Evolutionary conservation across 2,797 vertebrate genomes (phyloP), one percentile per base, ranked within the genome.

Genomic region (Melopsittacus undulatus): DNA sequence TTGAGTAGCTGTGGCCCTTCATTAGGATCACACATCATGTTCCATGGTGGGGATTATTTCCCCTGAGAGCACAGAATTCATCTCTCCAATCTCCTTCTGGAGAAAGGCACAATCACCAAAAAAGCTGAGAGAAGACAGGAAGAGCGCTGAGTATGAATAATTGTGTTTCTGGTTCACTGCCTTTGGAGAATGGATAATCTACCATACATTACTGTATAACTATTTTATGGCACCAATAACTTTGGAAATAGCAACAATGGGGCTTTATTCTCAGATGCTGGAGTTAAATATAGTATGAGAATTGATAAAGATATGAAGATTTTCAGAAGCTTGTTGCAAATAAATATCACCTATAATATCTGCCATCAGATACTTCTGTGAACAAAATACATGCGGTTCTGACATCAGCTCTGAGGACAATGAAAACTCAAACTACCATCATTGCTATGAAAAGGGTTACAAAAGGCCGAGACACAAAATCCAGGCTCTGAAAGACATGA

Each of bases 81-180:
- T 95, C 97, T 95, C 79, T 95, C 66, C 84, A 85, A 73, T 92
- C 92, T 87, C 64, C 72, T 80, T 56, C 87, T 84, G 61, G 67
- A 95, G 95, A 97, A 96, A 97, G 94, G 78, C n/a, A 73, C 42
- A 89, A 87, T 69, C 38, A 21, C 32, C 72, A 89, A 74, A 46
- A 52, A 78, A 63, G 80, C 24, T 70, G 42, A 78, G 66, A 84
- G 51, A 67, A 75, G 42, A 68, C 30, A 45, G 63, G 62, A 69
- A 56, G 74, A 75, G 34, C 0, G 1, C 52, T 32, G 43, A 81
- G 45, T 66, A 74, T 9, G 29, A 74, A 30, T 22, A 56, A n/a
- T 59, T 67, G 66, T 23, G 34, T 56, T 94, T 56, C 26, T 61
- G 72, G 76, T 82, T 92, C 79, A 32, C 36, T 72, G 78, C 81